Base-by-base conservation (phyloP, 2,797 vertebrate genomes). In the Rhodeus uyekii region DNA sequence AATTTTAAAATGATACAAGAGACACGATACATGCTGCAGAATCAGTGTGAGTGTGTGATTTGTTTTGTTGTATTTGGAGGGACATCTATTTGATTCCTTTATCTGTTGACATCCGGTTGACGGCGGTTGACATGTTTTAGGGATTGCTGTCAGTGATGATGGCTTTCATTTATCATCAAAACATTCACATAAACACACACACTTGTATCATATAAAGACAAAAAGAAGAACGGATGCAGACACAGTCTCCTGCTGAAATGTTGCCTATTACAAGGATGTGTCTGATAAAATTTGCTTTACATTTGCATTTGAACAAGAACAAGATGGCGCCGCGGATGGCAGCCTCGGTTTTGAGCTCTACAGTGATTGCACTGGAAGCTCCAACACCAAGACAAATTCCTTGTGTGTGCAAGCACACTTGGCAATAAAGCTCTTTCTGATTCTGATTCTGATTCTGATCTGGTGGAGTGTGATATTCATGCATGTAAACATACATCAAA, bases 111-210 rank as follows among this genome's bases (percentile, higher is more conserved):
- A n/a, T n/a, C n/a, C n/a, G n/a, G n/a, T n/a, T n/a, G n/a, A n/a
- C n/a, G n/a, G n/a, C n/a, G n/a, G 9, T 32, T 18, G 58, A 32
- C 7, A 32, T 32, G 27, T 32, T 63, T 61, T 19, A 19, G 60
- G 60, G 16, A 63, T 63, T 34, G 29, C 16, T 29, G 60, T 34
- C 60, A 63, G 3, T 7, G 16, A 34, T 8, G 4, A 29, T 29
- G 36, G 16, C 65, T 68, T 68, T 68, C 1, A 69, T 46, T 46
- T 19, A 32, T 69, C 42, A 12, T 6, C 16, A 46, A 69, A n/a
- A n/a, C 53, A 73, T 46, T 55, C 50, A 44, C 79, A 76, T 77
- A 44, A 60, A 82, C 79, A 36, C 82, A 22, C 27, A 48, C 32
- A 14, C 32, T 39, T 42, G n/a, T n/a, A 6, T 27, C 55, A 60